Evolutionary conservation across 2,797 vertebrate species (phyloP).

Genomic region (Poliocrania exsul): DNA sequence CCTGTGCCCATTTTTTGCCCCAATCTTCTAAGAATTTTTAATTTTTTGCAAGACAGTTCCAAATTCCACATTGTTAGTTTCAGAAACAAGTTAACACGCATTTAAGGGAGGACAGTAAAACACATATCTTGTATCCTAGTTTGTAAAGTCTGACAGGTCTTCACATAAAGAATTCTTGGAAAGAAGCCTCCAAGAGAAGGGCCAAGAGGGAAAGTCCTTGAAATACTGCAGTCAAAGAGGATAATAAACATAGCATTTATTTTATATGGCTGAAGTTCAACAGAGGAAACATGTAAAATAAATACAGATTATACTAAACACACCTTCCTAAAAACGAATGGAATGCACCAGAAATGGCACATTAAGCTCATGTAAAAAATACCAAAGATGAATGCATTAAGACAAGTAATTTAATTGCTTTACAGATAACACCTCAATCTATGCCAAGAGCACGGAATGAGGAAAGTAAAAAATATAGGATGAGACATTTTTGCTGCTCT

Average conservation of each 20-base stretch:
- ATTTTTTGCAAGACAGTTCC: neutral
- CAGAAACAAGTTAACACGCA: neutral
- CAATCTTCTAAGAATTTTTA: neutral
- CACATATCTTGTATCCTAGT: neutral
- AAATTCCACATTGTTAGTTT: neutral
- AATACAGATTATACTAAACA: constrained; percentile 47
- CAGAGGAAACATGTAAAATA: constrained; percentile 50
- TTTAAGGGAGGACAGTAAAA: neutral
- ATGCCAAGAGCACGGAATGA: neutral
- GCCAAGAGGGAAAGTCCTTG: constrained; percentile 33
- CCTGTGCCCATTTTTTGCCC: neutral
- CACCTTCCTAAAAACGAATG: constrained; percentile 30
- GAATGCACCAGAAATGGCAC: constrained; percentile 10
- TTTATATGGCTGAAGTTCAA: constrained; percentile 51
- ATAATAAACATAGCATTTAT: constrained; percentile 60
- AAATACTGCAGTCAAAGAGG: constrained; percentile 47
- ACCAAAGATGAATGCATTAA: constrained; percentile 20
- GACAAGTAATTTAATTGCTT: constrained; percentile 8
- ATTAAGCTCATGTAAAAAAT: neutral
- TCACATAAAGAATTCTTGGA: constrained; percentile 37
- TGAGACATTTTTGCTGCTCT: neutral
- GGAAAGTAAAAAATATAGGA: neutral
- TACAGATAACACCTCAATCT: neutral
- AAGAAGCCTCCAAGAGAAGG: neutral
- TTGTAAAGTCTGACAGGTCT: neutral